Evolutionary conservation across 2,113 vertebrate genomes (phyloP).

Genomic region (Brachypteracias leptosomus): DNA sequence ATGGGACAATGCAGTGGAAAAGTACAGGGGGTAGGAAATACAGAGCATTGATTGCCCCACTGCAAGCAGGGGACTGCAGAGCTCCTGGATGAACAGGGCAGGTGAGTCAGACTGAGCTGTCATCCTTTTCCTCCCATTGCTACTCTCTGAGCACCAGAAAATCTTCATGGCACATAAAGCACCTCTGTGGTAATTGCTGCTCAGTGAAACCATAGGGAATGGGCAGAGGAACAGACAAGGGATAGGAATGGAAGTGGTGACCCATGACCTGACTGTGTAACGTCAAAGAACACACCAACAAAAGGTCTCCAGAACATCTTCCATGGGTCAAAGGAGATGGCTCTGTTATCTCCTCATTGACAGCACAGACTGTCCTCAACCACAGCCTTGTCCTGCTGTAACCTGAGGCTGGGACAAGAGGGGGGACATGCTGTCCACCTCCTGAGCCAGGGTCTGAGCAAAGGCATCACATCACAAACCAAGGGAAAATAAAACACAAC

Average conservation of each 20-base stretch:
- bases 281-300: neutral
- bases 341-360: neutral
- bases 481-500: neutral
- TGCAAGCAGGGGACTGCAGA: neutral
- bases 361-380: neutral
- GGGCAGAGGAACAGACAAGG: neutral
- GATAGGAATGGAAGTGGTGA: neutral
- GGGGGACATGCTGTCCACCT: neutral
- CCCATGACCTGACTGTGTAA: neutral
- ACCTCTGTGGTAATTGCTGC: fast-evolving
- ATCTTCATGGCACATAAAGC: neutral
- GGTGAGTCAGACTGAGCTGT: neutral
- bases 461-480: neutral
- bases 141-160: neutral
- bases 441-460: neutral
- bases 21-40: neutral
- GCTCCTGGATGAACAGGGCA: neutral
- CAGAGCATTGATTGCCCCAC: neutral
- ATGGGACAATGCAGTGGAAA: neutral
- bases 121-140: fast-evolving
- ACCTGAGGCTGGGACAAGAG: neutral
- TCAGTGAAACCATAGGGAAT: neutral
- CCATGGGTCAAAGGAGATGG: neutral
- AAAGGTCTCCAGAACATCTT: neutral
- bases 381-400: neutral